These are phyloP conservation scores for Liopterus haemorrhoidalis DNA, from an alignment of 2,888 invertebrate species.

Conservation along the genomic window DNA sequence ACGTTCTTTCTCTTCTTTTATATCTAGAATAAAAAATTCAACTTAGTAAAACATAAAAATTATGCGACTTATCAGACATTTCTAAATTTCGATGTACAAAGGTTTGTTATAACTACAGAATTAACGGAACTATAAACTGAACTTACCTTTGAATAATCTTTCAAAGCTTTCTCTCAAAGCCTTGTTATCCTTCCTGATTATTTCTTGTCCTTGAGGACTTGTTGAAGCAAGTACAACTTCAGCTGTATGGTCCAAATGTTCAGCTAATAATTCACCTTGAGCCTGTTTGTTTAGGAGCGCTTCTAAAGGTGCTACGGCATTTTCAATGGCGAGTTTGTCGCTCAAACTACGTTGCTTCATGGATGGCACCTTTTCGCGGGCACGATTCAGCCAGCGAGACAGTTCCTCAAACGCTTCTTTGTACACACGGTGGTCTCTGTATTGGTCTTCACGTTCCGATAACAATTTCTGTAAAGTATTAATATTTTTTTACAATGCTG, in stretches of 20 bases:
- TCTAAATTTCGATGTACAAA: too few species aligned
- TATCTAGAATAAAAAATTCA: slow-evolving; percentile 49
- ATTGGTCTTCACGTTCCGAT: slow-evolving; percentile 76
- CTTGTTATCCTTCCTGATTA: slow-evolving; percentile 79
- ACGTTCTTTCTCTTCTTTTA: slow-evolving; percentile 77
- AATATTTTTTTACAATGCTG: slow-evolving; percentile 1
- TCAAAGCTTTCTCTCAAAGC: slow-evolving; percentile 80
- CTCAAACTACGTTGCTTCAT: slow-evolving; percentile 77
- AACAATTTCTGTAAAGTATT: slow-evolving; percentile 53
- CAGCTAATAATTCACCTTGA: slow-evolving; percentile 80
- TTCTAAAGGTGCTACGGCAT: slow-evolving; percentile 80
- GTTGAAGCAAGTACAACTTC: slow-evolving; percentile 82
- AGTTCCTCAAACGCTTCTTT: slow-evolving; percentile 89
- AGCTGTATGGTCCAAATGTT: slow-evolving; percentile 81
- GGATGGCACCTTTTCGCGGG: slow-evolving; percentile 83
- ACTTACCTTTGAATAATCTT: slow-evolving; percentile 63
- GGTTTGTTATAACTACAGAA: slow-evolving; percentile 2
- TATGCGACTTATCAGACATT: too few species aligned
- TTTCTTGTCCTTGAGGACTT: slow-evolving; percentile 69
- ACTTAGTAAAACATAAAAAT: neutral
- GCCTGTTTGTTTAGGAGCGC: slow-evolving; percentile 81
- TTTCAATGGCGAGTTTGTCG: slow-evolving; percentile 83
- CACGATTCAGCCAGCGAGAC: slow-evolving; percentile 79
- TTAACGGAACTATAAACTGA: slow-evolving; percentile 5
- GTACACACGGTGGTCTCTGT: slow-evolving; percentile 79